A percentile compares a stretch with the other conserved stretches of the same genome.
Evolutionary conservation across 2,888 invertebrate species (phyloP).

Genomic region (Germaria angustata): DNA sequence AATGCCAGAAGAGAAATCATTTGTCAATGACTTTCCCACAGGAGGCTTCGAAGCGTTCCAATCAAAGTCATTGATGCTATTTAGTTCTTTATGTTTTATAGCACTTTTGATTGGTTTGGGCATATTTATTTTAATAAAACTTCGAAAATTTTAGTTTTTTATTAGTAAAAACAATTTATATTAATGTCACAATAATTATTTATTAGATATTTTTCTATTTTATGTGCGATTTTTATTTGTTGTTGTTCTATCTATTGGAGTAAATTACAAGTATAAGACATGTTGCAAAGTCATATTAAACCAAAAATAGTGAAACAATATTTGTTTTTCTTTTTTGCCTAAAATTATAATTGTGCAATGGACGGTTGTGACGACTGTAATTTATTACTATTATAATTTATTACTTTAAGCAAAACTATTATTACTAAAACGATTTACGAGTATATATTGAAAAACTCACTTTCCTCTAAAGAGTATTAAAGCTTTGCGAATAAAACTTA

Average conservation of each 20-base stretch:
- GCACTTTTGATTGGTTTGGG: constrained; percentile 71
- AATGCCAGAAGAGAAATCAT: constrained; percentile 66
- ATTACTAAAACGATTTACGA: too few relatives aligned
- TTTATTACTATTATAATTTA: neutral
- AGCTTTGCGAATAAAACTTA: too few relatives aligned
- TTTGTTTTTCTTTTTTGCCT: neutral
- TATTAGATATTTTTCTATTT: constrained; percentile 15
- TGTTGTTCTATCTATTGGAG: neutral
- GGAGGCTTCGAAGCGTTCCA: constrained; percentile 46
- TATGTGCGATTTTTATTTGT: too few relatives aligned
- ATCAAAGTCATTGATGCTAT: constrained; percentile 66
- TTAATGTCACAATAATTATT: constrained; percentile 41
- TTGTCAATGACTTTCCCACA: neutral
- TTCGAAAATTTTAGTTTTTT: constrained; percentile 67
- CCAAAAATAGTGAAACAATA: constrained; percentile 33
- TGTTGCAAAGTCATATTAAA: constrained; percentile 37
- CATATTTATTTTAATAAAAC: constrained; percentile 70
- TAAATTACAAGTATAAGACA: constrained; percentile 31
- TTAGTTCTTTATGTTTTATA: constrained; percentile 73
- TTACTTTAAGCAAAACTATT: neutral
- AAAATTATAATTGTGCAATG: neutral
- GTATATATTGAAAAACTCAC: too few relatives aligned
- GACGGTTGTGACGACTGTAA: constrained; percentile 3
- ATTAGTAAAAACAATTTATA: constrained; percentile 2
- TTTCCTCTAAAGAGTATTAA: too few relatives aligned